These are phyloP conservation scores for Pyrocephalus nanus DNA, from an alignment of 2,797 vertebrate genomes.

Conservation along the genomic window DNA sequence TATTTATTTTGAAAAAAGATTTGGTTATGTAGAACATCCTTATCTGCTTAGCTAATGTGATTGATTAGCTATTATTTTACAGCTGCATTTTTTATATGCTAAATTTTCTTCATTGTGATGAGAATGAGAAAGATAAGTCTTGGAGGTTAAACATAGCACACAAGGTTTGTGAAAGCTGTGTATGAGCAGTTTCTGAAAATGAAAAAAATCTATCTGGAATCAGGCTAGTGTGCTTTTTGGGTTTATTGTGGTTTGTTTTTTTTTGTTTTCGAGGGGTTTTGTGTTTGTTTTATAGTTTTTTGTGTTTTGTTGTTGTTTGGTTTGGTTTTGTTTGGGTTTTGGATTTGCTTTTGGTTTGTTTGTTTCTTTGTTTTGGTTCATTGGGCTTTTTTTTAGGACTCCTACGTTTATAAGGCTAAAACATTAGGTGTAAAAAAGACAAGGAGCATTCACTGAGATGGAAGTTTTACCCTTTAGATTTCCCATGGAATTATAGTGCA, in stretches of 20 bases:
- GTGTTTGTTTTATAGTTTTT: no score
- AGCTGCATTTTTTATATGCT: background rate
- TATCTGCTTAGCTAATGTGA: background rate
- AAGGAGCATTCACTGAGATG: background rate
- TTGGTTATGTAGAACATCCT: background rate
- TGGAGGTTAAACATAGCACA: background rate
- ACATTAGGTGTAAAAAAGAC: background rate
- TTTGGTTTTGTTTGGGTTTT: background rate
- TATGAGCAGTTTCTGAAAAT: background rate
- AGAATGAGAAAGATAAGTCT: background rate
- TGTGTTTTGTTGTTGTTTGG: background rate
- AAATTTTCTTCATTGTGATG: background rate
- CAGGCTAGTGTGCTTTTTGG: background rate
- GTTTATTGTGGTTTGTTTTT: background rate
- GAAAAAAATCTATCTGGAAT: background rate
- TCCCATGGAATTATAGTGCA: background rate
- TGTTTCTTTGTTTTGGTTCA: background rate
- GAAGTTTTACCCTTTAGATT: background rate
- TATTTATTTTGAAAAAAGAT: background rate
- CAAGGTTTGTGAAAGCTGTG: background rate
- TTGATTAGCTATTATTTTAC: background rate
- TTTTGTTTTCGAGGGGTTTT: background rate
- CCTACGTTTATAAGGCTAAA: background rate
- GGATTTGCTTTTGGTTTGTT: background rate
- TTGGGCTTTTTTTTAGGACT: background rate